Conservation (phyloP, 2,888 invertebrate species). For the Matsumyia berberina region DNA sequence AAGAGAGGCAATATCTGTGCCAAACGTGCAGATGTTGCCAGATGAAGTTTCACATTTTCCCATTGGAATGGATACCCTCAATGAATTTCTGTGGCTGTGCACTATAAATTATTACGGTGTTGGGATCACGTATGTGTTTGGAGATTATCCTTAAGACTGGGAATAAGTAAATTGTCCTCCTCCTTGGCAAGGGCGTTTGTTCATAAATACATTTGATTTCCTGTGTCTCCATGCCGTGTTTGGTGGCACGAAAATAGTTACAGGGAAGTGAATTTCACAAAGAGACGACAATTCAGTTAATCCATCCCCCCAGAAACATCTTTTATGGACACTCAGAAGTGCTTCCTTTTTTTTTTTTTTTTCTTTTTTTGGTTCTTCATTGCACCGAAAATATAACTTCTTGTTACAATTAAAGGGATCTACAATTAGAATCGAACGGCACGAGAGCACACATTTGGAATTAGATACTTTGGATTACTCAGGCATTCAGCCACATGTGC, state of each 20-base stretch:
- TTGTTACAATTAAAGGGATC: conserved; percentile 61
- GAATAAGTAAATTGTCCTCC: conserved; percentile 64
- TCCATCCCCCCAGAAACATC: conserved; percentile 44
- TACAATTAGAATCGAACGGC: conserved; percentile 56
- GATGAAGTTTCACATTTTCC: conserved; percentile 55
- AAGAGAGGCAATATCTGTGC: conserved; percentile 64
- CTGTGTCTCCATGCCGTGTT: conserved; percentile 34
- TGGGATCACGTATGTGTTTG: conserved; percentile 70
- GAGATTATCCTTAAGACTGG: conserved; percentile 73
- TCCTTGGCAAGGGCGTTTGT: conserved; percentile 53
- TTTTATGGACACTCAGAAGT: conserved; percentile 55
- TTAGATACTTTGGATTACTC: conserved; percentile 31
- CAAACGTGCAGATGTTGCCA: conserved; percentile 65
- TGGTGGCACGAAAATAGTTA: conserved; percentile 62
- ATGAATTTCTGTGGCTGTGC: conserved; percentile 47
- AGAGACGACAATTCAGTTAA: conserved; percentile 59
- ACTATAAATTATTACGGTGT: conserved; percentile 68
- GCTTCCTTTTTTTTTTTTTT: not conserved
- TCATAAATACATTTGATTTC: conserved; percentile 69
- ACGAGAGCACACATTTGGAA: conserved; percentile 41
- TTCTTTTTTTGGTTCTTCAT: not conserved
- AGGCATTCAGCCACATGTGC: conserved; percentile 52
- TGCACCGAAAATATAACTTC: conserved; percentile 51
- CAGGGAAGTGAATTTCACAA: conserved; percentile 55
- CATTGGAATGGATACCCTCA: conserved; percentile 25